Evolutionary conservation across 2,113 vertebrate species (phyloP), one percentile per base, ranked within the genome.

Genomic region (Hippocampus comes): DNA sequence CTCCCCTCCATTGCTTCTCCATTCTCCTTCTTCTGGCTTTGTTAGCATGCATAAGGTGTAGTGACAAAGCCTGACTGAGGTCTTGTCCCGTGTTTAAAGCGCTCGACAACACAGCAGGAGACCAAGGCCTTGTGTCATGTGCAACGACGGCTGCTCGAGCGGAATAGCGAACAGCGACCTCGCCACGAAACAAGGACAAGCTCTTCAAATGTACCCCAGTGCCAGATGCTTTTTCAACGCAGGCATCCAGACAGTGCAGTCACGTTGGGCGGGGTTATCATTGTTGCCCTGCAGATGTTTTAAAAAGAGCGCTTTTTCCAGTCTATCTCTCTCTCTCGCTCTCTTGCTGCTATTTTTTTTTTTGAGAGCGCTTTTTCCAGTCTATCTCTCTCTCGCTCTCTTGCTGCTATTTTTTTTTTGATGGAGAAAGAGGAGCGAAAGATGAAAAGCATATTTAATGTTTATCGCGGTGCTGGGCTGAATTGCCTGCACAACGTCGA

Each of bases 361-460:
- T 86, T 86, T 89, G n/a, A 83, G 86, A 65, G 70, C 17, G 71
- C 81, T 66, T 89, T 86, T 89, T 82, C 79, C 81, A 82, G 72
- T 76, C 76, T 55, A 78, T 86, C 74, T 46, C 23, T 25, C n/a
- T n/a, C 64, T 25, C 41, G n/a, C n/a, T n/a, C n/a, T n/a, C n/a
- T n/a, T n/a, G n/a, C n/a, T n/a, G n/a, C n/a, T n/a, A n/a, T n/a
- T n/a, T 25, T 64, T 75, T 86, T 86, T 89, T 82, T 87, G 87
- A 86, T 86, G 85, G 86, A 86, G 83, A 87, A 83, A 78, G 85
- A 86, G 84, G 84, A 81, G 89, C 78, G 8, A 84, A 87, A 92
- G 92, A 94, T 93, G 92, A 93, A 93, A 92, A 88, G 91, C 93
- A 93, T 93, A 92, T 92, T 93, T 93, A 92, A 93, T 92, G 89